Percentiles rank a stretch among this genome's conserved stretches.
Conservation (phyloP, 2,113 vertebrate genomes). For the Empidonax traillii region DNA sequence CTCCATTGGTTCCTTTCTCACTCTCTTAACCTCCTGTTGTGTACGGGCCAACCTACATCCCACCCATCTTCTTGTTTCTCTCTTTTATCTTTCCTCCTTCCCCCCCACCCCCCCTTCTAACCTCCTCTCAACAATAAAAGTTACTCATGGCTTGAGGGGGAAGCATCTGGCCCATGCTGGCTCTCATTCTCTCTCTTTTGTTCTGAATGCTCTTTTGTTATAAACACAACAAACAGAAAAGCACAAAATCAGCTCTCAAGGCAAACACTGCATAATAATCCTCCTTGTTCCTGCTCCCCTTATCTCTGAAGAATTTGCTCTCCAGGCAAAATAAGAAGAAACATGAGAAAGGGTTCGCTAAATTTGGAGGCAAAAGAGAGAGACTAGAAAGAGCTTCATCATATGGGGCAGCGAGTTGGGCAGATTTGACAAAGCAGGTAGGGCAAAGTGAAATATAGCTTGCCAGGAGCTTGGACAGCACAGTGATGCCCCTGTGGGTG, state of each 20-base stretch:
- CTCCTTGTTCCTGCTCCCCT: constrained; percentile 10
- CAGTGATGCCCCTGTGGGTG: not conserved
- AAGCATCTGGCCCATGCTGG: constrained; percentile 25
- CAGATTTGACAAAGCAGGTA: not conserved
- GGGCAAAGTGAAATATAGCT: not conserved
- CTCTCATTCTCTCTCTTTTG: constrained; percentile 35
- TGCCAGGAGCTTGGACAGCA: not conserved
- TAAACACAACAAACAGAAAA: constrained; percentile 44
- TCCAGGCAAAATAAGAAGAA: constrained; percentile 38
- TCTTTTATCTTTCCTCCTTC: constrained; percentile 28
- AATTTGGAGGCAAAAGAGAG: not conserved
- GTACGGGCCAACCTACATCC: not conserved
- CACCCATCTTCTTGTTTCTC: constrained; percentile 3
- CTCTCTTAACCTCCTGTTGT: constrained; percentile 4
- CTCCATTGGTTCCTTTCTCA: not conserved
- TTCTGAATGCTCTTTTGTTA: constrained; percentile 56
- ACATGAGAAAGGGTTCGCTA: not conserved
- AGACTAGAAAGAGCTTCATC: not conserved
- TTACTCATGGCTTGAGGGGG: constrained; percentile 28
- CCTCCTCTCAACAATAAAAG: constrained; percentile 25
- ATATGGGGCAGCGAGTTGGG: not conserved
- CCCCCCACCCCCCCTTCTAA: not conserved
- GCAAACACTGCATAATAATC: constrained; percentile 25
- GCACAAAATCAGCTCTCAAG: constrained; percentile 37
- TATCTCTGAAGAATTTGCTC: constrained; percentile 63